Percentiles rank a stretch among this genome's conserved stretches.
These are phyloP conservation scores for Graptemys geographica DNA, from an alignment of 2,797 vertebrate genomes.

Conservation along the genomic window DNA sequence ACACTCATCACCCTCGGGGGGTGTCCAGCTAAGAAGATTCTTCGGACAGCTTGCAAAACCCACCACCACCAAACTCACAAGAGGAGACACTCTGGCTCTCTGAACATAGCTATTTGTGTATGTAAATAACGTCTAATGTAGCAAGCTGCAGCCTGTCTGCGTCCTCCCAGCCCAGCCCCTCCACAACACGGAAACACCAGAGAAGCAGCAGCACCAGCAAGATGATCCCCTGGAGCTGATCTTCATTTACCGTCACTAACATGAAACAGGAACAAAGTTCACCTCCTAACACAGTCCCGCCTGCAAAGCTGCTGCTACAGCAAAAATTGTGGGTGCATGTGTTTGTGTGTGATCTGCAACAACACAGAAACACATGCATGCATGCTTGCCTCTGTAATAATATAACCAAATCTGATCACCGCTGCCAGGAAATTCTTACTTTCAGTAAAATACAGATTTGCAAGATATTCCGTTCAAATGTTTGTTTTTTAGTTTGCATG, in stretches of 20 bases:
- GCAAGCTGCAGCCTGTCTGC: conserved; percentile 39
- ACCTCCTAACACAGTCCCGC: conserved; percentile 9
- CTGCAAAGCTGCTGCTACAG: neutral
- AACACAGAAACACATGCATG: neutral
- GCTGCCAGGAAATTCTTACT: neutral
- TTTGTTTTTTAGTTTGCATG: conserved; percentile 62
- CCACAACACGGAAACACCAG: conserved; percentile 2
- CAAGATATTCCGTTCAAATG: conserved; percentile 40
- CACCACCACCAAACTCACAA: neutral
- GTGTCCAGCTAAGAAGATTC: neutral
- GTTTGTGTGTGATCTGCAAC: neutral
- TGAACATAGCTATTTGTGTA: conserved; percentile 18
- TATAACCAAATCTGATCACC: neutral
- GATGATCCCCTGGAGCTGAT: conserved; percentile 49
- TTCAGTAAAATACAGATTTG: neutral
- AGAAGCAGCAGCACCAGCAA: conserved; percentile 31
- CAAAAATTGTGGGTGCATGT: neutral
- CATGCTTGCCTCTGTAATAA: neutral
- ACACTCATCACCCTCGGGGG: neutral
- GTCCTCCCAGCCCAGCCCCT: conserved; percentile 58
- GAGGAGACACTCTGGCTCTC: conserved; percentile 8
- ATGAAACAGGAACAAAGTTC: conserved; percentile 75
- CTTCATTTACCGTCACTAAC: conserved; percentile 58
- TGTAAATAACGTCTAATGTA: conserved; percentile 47
- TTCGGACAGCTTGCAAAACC: conserved; percentile 27